Conservation (phyloP, 2,113 vertebrate genomes). For the Rana temporaria region DNA sequence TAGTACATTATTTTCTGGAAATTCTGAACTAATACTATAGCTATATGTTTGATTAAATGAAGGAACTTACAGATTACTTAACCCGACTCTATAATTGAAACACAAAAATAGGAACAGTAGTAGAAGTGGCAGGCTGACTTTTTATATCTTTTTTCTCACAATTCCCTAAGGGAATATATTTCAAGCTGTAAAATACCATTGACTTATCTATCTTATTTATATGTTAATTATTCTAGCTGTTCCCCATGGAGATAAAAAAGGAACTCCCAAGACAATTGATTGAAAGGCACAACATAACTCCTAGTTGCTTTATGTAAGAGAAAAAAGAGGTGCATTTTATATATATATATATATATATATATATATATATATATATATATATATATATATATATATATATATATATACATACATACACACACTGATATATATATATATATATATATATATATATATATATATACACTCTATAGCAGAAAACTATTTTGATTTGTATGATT, state of each 20-base stretch:
- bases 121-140: constrained; percentile 23
- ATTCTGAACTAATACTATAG: not conserved
- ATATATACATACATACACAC: too few species aligned
- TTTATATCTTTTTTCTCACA: not conserved
- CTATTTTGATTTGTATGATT: too few species aligned
- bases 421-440: too few species aligned
- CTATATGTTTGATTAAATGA: not conserved
- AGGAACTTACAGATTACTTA: not conserved
- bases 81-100: constrained; percentile 11
- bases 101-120: not conserved
- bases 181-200: constrained; percentile 18
- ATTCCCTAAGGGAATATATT: constrained; percentile 41
- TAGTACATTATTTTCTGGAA: not conserved
- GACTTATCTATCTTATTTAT: constrained; percentile 41
- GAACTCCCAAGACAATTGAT: constrained; percentile 39
- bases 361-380: too few species aligned
- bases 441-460: too few species aligned
- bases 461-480: not conserved
- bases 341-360: too few species aligned
- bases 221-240: constrained; percentile 43
- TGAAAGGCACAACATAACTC: constrained; percentile 26
- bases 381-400: too few species aligned
- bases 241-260: constrained; percentile 42
- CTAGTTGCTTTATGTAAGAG: not conserved
- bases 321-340: not conserved